Evolutionary conservation across 2,888 invertebrate species (phyloP).

Genomic region (Acleris cristana): DNA sequence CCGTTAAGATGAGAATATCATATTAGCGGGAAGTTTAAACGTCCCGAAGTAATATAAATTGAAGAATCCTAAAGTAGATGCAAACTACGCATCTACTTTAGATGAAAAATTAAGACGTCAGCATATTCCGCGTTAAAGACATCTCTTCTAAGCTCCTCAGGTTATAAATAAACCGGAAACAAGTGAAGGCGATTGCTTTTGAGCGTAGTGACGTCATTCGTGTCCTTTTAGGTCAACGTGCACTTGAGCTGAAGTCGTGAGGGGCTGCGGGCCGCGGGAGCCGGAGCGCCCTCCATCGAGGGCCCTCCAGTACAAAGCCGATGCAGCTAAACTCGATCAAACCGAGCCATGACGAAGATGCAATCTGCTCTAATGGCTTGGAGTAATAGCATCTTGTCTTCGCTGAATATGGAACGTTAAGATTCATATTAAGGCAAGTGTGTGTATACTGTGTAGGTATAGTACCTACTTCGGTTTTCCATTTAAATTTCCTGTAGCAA

Average conservation of each 20-base stretch:
- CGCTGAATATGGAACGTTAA: slow-evolving; percentile 4
- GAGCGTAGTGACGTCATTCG: slow-evolving; percentile 51
- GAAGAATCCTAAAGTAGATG: no score
- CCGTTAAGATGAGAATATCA: no score
- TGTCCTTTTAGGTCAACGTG: slow-evolving; percentile 60
- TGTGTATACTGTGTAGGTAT: no score
- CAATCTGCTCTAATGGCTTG: slow-evolving; percentile 37
- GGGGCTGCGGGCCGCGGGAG: slow-evolving; percentile 43
- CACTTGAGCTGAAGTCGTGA: slow-evolving; percentile 54
- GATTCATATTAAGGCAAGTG: no score
- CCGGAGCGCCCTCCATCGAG: slow-evolving; percentile 35
- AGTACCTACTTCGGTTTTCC: no score
- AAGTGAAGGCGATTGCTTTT: slow-evolving; percentile 25
- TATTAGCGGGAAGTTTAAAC: no score
- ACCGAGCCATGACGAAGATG: slow-evolving; percentile 26
- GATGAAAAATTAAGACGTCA: no score
- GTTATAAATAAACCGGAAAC: slow-evolving; percentile 24
- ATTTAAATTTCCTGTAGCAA: neutral
- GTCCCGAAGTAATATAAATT: no score
- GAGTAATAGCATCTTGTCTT: slow-evolving; percentile 28
- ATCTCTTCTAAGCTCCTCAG: no score
- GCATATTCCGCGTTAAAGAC: no score
- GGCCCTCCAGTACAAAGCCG: slow-evolving; percentile 50
- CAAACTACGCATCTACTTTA: no score
- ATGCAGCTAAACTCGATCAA: slow-evolving; percentile 45